Evolutionary conservation across 2,888 invertebrate genomes (phyloP).

Genomic region (Agonopterix subpropinquella): DNA sequence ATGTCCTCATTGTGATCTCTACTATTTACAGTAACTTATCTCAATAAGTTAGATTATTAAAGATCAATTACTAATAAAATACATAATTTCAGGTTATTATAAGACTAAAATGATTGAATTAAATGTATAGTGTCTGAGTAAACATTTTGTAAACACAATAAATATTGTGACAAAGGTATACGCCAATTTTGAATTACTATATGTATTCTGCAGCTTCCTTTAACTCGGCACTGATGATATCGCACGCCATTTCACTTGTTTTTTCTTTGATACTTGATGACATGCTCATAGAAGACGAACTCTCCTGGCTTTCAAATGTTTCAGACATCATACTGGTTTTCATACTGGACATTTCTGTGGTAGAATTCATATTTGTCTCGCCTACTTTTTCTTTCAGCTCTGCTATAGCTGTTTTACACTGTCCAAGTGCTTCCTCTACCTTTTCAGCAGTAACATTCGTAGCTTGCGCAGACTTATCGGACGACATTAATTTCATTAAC

Average conservation of each 20-base stretch:
- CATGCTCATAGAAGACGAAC: constrained; percentile 17
- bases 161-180: constrained; percentile 12
- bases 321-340: constrained; percentile 15
- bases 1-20: too few species aligned
- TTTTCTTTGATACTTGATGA: constrained; percentile 26
- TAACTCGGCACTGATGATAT: constrained; percentile 27
- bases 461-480: constrained; percentile 3
- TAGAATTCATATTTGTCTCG: constrained; percentile 8
- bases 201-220: constrained; percentile 37
- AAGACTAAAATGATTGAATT: too few species aligned
- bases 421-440: constrained; percentile 12
- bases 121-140: too few species aligned
- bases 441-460: constrained; percentile 9
- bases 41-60: too few species aligned
- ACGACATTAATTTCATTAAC: constrained; percentile 9
- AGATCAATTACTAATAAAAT: too few species aligned
- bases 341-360: constrained; percentile 15
- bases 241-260: constrained; percentile 20
- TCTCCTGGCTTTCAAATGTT: constrained; percentile 16
- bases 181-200: constrained; percentile 12
- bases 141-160: constrained; percentile 16
- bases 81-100: too few species aligned
- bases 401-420: constrained; percentile 15
- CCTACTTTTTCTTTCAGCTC: constrained; percentile 19
- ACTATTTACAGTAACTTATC: too few species aligned